Conservation (phyloP, 2,113 vertebrate species). For the Struthio camelus region DNA sequence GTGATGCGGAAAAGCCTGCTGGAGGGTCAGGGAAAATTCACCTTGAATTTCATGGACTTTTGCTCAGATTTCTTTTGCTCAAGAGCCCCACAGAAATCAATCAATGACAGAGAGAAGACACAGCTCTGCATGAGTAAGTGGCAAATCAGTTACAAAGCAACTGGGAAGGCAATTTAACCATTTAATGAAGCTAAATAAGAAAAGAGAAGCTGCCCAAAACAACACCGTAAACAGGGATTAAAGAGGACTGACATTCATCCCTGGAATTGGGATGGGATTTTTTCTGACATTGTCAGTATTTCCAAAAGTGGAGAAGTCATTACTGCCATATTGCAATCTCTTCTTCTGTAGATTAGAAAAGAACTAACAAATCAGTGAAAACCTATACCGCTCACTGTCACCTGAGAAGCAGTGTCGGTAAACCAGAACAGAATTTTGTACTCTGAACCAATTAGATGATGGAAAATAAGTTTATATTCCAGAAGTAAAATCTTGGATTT, state of each 20-base stretch:
- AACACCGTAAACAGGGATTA: not conserved
- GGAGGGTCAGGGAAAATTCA: not conserved
- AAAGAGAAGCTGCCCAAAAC: not conserved
- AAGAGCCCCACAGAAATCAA: not conserved
- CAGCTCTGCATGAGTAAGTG: not conserved
- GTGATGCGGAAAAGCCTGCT: not conserved
- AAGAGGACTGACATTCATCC: not conserved
- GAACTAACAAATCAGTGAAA: not conserved
- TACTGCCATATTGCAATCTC: not conserved
- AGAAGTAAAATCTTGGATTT: not conserved
- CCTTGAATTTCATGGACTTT: not conserved
- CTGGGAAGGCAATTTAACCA: not conserved
- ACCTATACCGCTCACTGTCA: not conserved
- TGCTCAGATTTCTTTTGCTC: not conserved
- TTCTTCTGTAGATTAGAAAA: not conserved
- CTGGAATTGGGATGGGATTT: not conserved
- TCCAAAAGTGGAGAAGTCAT: not conserved
- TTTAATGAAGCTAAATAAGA: not conserved
- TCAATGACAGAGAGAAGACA: not conserved
- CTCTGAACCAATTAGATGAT: not conserved
- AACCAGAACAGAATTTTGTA: not conserved
- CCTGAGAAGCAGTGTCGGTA: not conserved
- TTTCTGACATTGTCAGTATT: not conserved
- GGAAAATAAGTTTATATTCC: not conserved
- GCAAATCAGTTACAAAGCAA: not conserved